Evolutionary conservation across 2,888 invertebrate species (phyloP).

Genomic region (Caenorhabditis imperialis): DNA sequence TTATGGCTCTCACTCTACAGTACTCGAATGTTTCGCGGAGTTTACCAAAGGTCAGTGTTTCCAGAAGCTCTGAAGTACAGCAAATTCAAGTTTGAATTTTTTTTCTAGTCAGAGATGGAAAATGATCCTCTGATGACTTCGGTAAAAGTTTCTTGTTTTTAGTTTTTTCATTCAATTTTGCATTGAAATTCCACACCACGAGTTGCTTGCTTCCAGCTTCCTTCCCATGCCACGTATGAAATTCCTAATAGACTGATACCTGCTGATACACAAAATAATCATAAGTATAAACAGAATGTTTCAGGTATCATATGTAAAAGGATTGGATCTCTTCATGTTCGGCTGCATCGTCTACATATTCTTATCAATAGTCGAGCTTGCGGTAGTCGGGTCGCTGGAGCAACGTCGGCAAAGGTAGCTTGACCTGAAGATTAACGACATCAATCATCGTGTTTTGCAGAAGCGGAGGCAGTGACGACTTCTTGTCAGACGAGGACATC

Average conservation of each 20-base stretch:
- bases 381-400: slow-evolving; percentile 63
- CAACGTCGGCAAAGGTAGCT: slow-evolving; percentile 35
- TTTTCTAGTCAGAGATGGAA: slow-evolving; percentile 18
- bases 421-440: too few relatives aligned
- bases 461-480: slow-evolving; percentile 52
- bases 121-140: slow-evolving; percentile 39
- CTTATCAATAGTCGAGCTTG: slow-evolving; percentile 70
- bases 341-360: slow-evolving; percentile 76
- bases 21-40: slow-evolving; percentile 76
- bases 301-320: slow-evolving; percentile 77
- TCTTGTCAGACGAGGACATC: slow-evolving; percentile 67
- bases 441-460: background rate
- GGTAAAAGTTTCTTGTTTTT: slow-evolving; percentile 11
- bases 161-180: slow-evolving; percentile 7
- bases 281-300: too few relatives aligned
- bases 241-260: too few relatives aligned
- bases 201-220: background rate
- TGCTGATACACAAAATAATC: too few relatives aligned
- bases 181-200: background rate
- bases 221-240: too few relatives aligned
- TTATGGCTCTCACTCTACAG: slow-evolving; percentile 78
- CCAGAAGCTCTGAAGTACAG: too few relatives aligned
- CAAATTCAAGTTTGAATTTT: slow-evolving; percentile 2
- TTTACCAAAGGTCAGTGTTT: slow-evolving; percentile 72
- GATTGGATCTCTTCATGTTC: slow-evolving; percentile 77